These are phyloP conservation scores for Leptonema lineaticorne DNA, from an alignment of 1,140 invertebrate genomes.

Conservation along the genomic window DNA sequence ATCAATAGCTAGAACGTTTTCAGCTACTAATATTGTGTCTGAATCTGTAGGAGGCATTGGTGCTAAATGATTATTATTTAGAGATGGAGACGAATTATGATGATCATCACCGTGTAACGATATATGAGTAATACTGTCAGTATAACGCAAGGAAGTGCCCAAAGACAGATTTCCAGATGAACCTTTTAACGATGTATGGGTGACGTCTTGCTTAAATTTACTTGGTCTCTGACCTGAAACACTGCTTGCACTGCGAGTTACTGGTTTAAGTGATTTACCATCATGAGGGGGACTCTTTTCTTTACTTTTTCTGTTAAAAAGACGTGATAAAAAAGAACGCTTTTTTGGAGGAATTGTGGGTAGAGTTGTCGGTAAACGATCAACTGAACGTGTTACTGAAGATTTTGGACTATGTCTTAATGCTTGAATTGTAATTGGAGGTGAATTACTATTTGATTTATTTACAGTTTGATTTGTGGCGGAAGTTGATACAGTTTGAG, in stretches of 20 bases:
- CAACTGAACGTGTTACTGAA: slow-evolving; percentile 33
- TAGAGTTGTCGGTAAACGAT: slow-evolving; percentile 47
- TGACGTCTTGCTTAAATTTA: slow-evolving; percentile 48
- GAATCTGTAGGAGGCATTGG: slow-evolving; percentile 47
- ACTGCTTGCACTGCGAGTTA: slow-evolving; percentile 59
- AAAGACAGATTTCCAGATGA: slow-evolving; percentile 45
- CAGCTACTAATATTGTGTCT: slow-evolving; percentile 52
- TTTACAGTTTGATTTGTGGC: slow-evolving; percentile 47
- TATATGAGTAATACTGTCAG: slow-evolving; percentile 60
- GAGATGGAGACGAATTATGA: slow-evolving; percentile 44
- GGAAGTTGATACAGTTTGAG: slow-evolving; percentile 43
- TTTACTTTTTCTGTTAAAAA: slow-evolving; percentile 48
- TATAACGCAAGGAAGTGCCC: slow-evolving; percentile 49
- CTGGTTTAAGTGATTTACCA: slow-evolving; percentile 49
- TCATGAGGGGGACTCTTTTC: slow-evolving; percentile 52
- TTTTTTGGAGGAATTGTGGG: slow-evolving; percentile 48
- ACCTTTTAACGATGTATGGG: slow-evolving; percentile 52
- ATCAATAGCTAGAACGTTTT: slow-evolving; percentile 53
- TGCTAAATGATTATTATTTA: slow-evolving; percentile 43
- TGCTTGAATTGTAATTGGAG: slow-evolving; percentile 39
- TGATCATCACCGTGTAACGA: slow-evolving; percentile 59
- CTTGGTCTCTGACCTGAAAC: slow-evolving; percentile 57
- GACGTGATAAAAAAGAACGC: slow-evolving; percentile 52
- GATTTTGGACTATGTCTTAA: slow-evolving; percentile 12
- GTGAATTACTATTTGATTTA: slow-evolving; percentile 47